phyloP scores from a whole-genome alignment of 2,797 vertebrate species.

The Xiphophorus birchmanni region DNA sequence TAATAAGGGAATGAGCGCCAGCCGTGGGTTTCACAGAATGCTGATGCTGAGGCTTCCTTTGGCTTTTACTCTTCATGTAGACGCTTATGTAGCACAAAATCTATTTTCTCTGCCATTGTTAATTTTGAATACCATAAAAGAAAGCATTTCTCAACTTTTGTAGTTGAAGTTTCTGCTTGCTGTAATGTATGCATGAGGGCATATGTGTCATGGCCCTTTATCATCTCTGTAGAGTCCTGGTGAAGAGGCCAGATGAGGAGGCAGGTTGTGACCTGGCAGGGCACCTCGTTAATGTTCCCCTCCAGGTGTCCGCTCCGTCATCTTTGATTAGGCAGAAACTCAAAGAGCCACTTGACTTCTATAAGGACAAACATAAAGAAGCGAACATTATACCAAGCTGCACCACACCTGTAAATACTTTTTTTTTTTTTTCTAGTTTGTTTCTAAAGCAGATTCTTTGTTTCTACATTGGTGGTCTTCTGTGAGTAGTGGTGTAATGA shows the following conservation, averaged over 20 bases:
- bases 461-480: not conserved
- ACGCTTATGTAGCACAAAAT: not conserved
- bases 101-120: not conserved
- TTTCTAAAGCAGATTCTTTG: not conserved
- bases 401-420: not conserved
- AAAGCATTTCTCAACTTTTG: not conserved
- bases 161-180: not conserved
- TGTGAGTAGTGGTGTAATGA: not conserved
- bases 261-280: conserved; percentile 40
- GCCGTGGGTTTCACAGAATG: not conserved
- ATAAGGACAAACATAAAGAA: conserved; percentile 38
- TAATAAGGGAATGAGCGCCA: not conserved
- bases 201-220: not conserved
- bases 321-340: conserved; percentile 35
- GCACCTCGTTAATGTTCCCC: conserved; percentile 54
- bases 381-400: not conserved
- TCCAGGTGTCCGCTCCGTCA: conserved; percentile 36
- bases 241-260: conserved; percentile 39
- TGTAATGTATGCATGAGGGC: not conserved
- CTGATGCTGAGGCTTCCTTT: not conserved
- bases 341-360: conserved; percentile 24
- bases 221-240: conserved; percentile 25
- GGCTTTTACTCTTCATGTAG: not conserved
- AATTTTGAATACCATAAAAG: not conserved
- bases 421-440: not conserved